Evolutionary conservation across 1,140 invertebrate species (phyloP), one percentile per base, ranked within the genome.

Genomic region (Drosophila santomea): DNA sequence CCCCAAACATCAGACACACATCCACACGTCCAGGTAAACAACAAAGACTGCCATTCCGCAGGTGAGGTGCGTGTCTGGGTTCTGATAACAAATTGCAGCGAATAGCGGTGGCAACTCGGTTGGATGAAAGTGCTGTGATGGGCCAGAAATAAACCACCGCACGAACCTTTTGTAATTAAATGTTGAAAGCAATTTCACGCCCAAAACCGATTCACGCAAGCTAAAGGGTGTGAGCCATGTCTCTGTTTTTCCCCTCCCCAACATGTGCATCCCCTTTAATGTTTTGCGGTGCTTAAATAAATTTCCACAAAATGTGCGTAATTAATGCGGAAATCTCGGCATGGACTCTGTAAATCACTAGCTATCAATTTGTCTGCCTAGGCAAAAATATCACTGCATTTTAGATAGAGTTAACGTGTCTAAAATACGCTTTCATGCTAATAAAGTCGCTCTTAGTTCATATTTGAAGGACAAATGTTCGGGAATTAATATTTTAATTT

Each of bases 251-350:
- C 3, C 32, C 47, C 3, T n/a, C 7, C 10, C 1, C 10, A n/a
- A 3, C 32, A 44, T n/a, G 14, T 54, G 41, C 28, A 20, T 68
- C 50, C 35, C 39, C 23, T 58, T 62, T 56, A 44, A 43, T 44
- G 35, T 39, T 59, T 69, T 45, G 74, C 32, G 32, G 32, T 32
- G 71, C 60, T 82, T 77, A 79, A 86, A 88, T 83, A 86, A 86
- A 88, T 88, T 86, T 79, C 52, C 82, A 67, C 67, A 76, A 88
- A 88, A 82, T 83, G 72, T 76, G 51, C 72, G 67, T 89, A 88
- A 88, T 86, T 86, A 83, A 86, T 86, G 75, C 66, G 66, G 61
- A 61, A 60, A 71, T 60, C 74, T 64, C 57, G 71, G n/a, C 59
- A 25, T 43, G 25, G 50, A 36, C 45, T 63, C 35, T 68, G 78